Evolutionary conservation across 2,888 invertebrate genomes (phyloP), one percentile per base, ranked within the genome.

Genomic region (Ganaspis brasiliensis): DNA sequence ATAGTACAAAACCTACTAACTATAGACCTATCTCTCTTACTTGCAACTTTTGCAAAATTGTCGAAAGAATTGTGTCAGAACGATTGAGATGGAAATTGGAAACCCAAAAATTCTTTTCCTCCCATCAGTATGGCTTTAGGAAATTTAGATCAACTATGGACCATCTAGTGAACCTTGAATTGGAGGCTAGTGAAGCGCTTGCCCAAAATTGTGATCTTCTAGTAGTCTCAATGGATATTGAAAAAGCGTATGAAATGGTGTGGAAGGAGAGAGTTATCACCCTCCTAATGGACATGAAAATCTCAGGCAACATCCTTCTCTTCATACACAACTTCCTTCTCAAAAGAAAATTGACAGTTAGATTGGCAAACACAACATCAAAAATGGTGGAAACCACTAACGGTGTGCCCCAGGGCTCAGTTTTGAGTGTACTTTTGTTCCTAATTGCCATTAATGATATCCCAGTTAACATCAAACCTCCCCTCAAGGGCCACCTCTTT

Each of bases 41-140:
- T 3, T 82, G 81, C 21, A 76, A 73, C 12, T n/a, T 81, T 72
- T 76, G 83, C n/a, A 81, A 83, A 72, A 57, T 70, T 10, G 16
- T 83, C 0, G 82, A 82, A 75, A 82, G 80, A 78, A 83, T 80
- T 10, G n/a, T 82, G 1, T 81, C 79, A 40, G 73, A 73, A 37
- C 57, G 76, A 26, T 24, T 83, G 9, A 75, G 72, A 45, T 78
- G 78, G 80, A 67, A 72, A 26, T 59, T 85, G 26, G 81, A 85
- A 74, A 67, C 26, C n/a, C 74, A 79, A 8, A 81, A 76, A 9
- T 61, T 40, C 40, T 12, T 40, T 76, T 79, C 3, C 74, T 73
- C 16, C 45, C 81, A 8, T 9, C 76, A 82, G 74, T 75, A 67
- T 24, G 81, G 80, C 0, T 81, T 80, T 16, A 49, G 79, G 45